Conservation (phyloP, 1,140 invertebrate species). For the Aphelenchoides fujianensis region DNA sequence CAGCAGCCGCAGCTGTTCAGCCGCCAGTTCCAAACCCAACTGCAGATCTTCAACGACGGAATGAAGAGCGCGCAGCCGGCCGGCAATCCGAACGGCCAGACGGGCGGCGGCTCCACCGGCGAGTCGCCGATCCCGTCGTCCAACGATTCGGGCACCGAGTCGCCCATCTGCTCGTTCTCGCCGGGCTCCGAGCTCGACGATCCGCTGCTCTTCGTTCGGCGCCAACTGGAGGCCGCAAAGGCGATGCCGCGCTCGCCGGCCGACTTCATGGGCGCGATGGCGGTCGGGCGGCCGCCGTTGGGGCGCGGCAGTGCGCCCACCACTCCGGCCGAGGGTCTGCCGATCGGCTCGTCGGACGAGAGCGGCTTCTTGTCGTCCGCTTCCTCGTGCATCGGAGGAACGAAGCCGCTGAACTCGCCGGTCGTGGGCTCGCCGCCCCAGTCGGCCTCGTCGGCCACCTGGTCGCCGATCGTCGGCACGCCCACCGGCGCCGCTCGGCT, state of each 20-base stretch:
- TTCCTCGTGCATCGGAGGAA: not conserved
- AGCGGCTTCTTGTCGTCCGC: slow-evolving; percentile 18
- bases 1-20: slow-evolving; percentile 11
- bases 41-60: slow-evolving; percentile 18
- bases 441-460: not conserved
- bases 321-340: not conserved
- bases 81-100: not conserved
- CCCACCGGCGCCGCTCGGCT: slow-evolving; percentile 14
- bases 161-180: slow-evolving; percentile 21
- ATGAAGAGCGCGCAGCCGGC: not conserved
- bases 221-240: not conserved
- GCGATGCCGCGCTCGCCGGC: too few species aligned
- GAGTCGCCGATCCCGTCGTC: slow-evolving; percentile 32
- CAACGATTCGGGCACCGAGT: slow-evolving; percentile 27
- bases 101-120: slow-evolving; percentile 17
- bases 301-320: not conserved
- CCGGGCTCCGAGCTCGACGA: slow-evolving; percentile 22
- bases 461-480: not conserved
- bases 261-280: not conserved
- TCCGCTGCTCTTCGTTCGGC: not conserved
- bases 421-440: not conserved
- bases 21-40: slow-evolving; percentile 17
- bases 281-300: not conserved
- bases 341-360: not conserved
- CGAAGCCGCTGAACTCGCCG: slow-evolving; percentile 12